Conservation (phyloP, 1,140 invertebrate genomes). For the Nymphalis io region DNA sequence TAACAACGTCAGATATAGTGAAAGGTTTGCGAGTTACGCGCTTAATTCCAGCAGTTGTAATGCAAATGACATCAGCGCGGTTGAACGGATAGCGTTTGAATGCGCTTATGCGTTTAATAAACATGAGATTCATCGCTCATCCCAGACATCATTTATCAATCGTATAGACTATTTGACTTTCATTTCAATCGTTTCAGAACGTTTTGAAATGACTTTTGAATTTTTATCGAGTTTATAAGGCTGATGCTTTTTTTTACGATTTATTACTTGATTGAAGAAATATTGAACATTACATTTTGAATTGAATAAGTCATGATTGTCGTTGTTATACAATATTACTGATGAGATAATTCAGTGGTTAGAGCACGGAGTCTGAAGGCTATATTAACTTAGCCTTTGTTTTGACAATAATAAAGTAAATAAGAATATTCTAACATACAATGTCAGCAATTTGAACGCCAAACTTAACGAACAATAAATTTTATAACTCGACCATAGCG, state of each 20-base stretch:
- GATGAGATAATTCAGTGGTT: too few relatives aligned
- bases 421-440: too few relatives aligned
- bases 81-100: conserved; percentile 20
- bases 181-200: conserved; percentile 8
- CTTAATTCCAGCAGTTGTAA: conserved; percentile 22
- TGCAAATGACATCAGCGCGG: conserved; percentile 20
- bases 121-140: conserved; percentile 10
- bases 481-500: too few relatives aligned
- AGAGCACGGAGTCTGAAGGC: too few relatives aligned
- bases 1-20: neutral
- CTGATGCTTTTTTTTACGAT: neutral
- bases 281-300: neutral
- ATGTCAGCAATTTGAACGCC: too few relatives aligned
- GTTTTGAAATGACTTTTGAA: conserved; percentile 3
- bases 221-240: neutral
- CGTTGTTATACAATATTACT: too few relatives aligned
- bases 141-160: conserved; percentile 13
- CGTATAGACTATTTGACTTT: conserved; percentile 15
- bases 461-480: too few relatives aligned
- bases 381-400: too few relatives aligned
- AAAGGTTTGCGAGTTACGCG: conserved; percentile 22
- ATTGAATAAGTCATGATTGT: too few relatives aligned
- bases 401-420: too few relatives aligned
- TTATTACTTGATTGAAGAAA: neutral
- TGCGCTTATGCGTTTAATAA: conserved; percentile 20